Conservation (phyloP, 2,797 vertebrate species). For the Falco rusticolus region DNA sequence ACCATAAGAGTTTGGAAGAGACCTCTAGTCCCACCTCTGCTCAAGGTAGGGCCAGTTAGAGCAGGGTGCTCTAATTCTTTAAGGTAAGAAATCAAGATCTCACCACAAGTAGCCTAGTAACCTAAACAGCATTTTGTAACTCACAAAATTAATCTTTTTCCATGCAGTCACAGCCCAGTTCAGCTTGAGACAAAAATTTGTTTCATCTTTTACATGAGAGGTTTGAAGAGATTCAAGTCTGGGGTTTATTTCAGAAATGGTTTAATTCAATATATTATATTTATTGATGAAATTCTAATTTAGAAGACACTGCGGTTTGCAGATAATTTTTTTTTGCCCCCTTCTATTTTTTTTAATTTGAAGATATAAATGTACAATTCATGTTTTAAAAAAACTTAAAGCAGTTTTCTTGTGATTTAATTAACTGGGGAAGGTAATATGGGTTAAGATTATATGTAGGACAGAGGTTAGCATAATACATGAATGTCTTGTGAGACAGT, state of each 20-base stretch:
- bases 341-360: background rate
- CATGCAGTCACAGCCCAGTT: background rate
- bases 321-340: background rate
- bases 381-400: background rate
- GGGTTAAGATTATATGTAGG: background rate
- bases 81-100: background rate
- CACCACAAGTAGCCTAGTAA: background rate
- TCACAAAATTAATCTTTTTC: background rate
- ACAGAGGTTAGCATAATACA: background rate
- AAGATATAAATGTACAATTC: background rate
- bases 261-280: background rate
- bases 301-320: background rate
- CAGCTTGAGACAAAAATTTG: background rate
- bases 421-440: background rate
- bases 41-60: background rate
- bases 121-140: background rate
- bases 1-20: background rate
- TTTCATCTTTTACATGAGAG: background rate
- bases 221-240: background rate
- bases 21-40: background rate
- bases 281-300: background rate
- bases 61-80: background rate
- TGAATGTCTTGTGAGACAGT: background rate
- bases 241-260: background rate
- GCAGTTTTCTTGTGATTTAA: background rate